Evolutionary conservation across 2,797 vertebrate genomes (phyloP).

Genomic region (Melanotaenia pygmaea): DNA sequence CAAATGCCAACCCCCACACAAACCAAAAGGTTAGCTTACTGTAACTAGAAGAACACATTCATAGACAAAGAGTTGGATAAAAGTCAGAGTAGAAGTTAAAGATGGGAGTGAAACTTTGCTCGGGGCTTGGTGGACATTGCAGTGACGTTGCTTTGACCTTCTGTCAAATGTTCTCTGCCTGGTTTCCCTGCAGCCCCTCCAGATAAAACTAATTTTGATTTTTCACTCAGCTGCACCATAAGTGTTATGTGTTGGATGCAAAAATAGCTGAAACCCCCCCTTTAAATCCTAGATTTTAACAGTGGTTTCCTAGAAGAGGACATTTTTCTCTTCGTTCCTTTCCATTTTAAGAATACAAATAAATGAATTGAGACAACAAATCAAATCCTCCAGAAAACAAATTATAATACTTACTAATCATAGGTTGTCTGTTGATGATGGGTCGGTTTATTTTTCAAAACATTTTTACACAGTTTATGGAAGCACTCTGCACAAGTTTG

Average conservation of each 20-base stretch:
- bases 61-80: slow-evolving; percentile 28
- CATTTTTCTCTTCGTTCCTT: background rate
- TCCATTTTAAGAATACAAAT: background rate
- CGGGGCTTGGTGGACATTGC: slow-evolving; percentile 43
- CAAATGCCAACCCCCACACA: background rate
- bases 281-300: slow-evolving; percentile 7
- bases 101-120: slow-evolving; percentile 51
- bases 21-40: background rate
- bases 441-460: no score
- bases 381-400: background rate
- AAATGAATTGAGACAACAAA: background rate
- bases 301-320: slow-evolving; percentile 16
- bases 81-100: slow-evolving; percentile 51
- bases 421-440: no score
- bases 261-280: slow-evolving; percentile 36
- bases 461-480: no score
- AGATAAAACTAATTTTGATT: slow-evolving; percentile 61
- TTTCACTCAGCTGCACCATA: slow-evolving; percentile 51
- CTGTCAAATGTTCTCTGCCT: slow-evolving; percentile 48
- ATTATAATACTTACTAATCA: no score
- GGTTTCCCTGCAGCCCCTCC: slow-evolving; percentile 48
- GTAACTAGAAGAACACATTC: slow-evolving; percentile 33
- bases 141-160: slow-evolving; percentile 58
- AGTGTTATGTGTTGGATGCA: slow-evolving; percentile 50
- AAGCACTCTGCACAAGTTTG: no score